Base-by-base conservation (phyloP, 2,113 vertebrate species). In the Mola mola region DNA sequence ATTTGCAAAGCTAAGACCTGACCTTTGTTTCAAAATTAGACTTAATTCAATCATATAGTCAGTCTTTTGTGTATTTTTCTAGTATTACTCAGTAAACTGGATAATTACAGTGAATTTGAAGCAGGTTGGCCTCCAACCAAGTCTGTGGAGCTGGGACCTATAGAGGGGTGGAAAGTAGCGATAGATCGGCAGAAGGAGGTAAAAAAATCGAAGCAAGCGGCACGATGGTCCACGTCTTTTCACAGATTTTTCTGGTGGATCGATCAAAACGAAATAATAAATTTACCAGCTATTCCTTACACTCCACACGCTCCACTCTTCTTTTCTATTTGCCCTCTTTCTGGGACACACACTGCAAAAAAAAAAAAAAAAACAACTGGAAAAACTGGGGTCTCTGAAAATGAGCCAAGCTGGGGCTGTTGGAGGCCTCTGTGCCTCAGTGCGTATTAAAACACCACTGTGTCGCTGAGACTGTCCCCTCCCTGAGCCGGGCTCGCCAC, bases 41-140 rank as follows among this genome's bases (percentile, higher is more conserved):
- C 79, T 49, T 78, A 72, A 89, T 84, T 81, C 72, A 80, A 78
- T 83, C 71, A 61, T 48, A 75, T 66, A 49, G 64, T 70, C 66
- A 2, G 51, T 37, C 46, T 79, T 78, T 78, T 72, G 69, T 82
- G 60, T 46, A 50, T 74, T 61, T 61, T 58, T 48, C 40, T 62
- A 33, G 67, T 58, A 50, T 82, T 87, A 83, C 66, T 87, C 88
- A 87, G 73, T 87, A 89, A 88, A 88, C 85, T 84, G 82, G 84
- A 82, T 84, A 88, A 88, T 88, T 85, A 78, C 75, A 70, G 77
- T 40, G 80, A 81, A 66, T 69, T 59, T 29, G 50, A 76, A 76
- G 81, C 78, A 33, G 73, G 61, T 13, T 83, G 77, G 82, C 66
- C 37, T 8, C 17, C 2, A 15, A 52, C 74, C 80, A 76, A 79